Percentiles rank a stretch among this genome's conserved stretches.
phyloP scores from a whole-genome alignment of 2,888 invertebrate species.

The Formica aserva region DNA sequence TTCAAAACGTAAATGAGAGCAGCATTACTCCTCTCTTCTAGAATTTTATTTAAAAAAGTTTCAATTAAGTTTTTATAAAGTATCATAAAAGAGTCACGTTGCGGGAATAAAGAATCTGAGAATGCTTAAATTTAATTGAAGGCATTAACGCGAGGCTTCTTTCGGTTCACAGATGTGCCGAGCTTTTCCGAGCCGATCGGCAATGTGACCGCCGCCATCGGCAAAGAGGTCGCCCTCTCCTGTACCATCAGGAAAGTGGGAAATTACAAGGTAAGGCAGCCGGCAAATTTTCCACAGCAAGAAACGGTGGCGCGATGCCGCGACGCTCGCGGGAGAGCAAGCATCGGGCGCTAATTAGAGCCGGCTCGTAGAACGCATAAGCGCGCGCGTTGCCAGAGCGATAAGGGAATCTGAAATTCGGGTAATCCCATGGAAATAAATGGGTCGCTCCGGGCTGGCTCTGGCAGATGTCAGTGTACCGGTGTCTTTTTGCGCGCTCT shows the following conservation, averaged over 20 bases:
- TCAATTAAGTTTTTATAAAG: conserved; percentile 9
- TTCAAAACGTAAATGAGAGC: conserved; percentile 25
- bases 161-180: conserved; percentile 85
- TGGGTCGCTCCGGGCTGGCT: conserved; percentile 63
- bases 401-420: conserved; percentile 71
- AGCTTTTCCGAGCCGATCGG: conserved; percentile 90
- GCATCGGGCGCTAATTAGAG: conserved; percentile 65
- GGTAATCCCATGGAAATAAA: conserved; percentile 68
- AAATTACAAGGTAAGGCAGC: conserved; percentile 89
- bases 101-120: background rate
- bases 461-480: conserved; percentile 70
- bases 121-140: conserved; percentile 1
- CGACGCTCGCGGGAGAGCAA: conserved; percentile 25
- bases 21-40: background rate
- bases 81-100: conserved; percentile 14
- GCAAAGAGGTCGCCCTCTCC: conserved; percentile 91
- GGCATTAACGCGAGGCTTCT: conserved; percentile 28
- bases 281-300: conserved; percentile 38
- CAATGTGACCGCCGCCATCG: conserved; percentile 91
- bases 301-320: conserved; percentile 13
- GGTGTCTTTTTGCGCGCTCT: conserved; percentile 61
- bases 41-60: background rate
- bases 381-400: conserved; percentile 62
- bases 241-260: conserved; percentile 91
- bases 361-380: conserved; percentile 44